Evolutionary conservation across 2,113 vertebrate species (phyloP).

Genomic region (Sinocyclocheilus rhinocerous): DNA sequence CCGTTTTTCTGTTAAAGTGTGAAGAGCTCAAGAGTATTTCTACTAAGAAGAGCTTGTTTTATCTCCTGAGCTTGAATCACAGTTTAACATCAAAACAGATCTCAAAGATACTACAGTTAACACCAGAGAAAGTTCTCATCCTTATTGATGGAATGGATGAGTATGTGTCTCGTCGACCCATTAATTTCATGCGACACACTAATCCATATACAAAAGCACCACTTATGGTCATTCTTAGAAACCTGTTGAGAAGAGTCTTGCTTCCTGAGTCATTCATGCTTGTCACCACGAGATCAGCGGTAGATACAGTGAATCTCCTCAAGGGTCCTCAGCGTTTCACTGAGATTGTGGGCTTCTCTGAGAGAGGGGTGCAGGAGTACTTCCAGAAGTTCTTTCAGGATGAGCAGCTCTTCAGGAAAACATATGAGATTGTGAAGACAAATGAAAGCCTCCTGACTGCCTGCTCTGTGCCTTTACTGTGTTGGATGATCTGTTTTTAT

Average conservation of each 20-base stretch:
- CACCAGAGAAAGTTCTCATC: no score
- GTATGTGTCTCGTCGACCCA: no score
- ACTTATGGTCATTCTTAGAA: constrained; percentile 52
- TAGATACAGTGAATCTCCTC: background rate
- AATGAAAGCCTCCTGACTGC: background rate
- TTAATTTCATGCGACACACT: no score
- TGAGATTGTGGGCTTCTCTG: constrained; percentile 48
- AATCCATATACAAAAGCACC: background rate
- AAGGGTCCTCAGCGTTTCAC: constrained; percentile 26
- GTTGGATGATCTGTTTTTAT: constrained; percentile 34
- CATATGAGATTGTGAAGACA: background rate
- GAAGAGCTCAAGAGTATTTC: no score
- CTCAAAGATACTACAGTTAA: no score
- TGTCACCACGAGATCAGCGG: constrained; percentile 65
- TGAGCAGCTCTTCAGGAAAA: background rate
- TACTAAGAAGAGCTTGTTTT: no score
- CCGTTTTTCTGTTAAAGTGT: no score
- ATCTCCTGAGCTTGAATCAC: no score
- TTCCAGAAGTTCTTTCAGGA: constrained; percentile 19
- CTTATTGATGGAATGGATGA: no score
- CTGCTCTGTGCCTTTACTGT: constrained; percentile 11
- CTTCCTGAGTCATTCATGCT: constrained; percentile 62
- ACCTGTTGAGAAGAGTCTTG: constrained; percentile 46
- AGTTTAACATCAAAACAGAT: no score
- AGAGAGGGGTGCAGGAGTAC: constrained; percentile 33